A percentile compares a stretch with the other conserved stretches of the same genome.
Evolutionary conservation across 2,888 invertebrate genomes (phyloP).

Genomic region (Exephanes ischioxanthus): DNA sequence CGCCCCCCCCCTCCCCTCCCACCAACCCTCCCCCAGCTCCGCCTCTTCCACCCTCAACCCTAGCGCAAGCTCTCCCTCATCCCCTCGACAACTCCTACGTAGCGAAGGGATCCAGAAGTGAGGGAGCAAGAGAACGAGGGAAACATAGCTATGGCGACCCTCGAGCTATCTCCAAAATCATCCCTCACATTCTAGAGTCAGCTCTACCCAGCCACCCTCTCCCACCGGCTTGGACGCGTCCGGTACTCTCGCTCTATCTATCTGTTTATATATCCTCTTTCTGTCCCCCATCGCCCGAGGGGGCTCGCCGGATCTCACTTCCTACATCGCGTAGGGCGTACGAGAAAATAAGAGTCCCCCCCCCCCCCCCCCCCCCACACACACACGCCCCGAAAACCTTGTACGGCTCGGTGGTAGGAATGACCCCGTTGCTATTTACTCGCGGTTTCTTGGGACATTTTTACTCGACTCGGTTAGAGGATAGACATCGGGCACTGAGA

Average conservation of each 20-base stretch:
- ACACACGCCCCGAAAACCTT: background rate
- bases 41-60: constrained; percentile 63
- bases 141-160: constrained; percentile 75
- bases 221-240: constrained; percentile 76
- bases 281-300: constrained; percentile 6
- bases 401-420: constrained; percentile 55
- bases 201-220: constrained; percentile 74
- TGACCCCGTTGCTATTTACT: constrained; percentile 10
- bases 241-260: constrained; percentile 46
- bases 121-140: constrained; percentile 61
- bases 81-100: constrained; percentile 81
- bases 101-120: constrained; percentile 82
- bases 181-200: constrained; percentile 83
- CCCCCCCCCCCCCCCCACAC: constrained; percentile 35
- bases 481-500: background rate
- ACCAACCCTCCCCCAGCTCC: constrained; percentile 54
- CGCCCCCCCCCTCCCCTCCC: constrained; percentile 54
- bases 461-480: background rate
- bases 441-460: constrained; percentile 27
- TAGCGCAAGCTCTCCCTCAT: constrained; percentile 61
- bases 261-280: constrained; percentile 14
- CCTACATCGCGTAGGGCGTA: constrained; percentile 49
- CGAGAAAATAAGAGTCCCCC: constrained; percentile 73
- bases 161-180: constrained; percentile 85
- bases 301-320: constrained; percentile 34